These are phyloP conservation scores for Dascyllus trimaculatus DNA, from an alignment of 2,113 vertebrate genomes.

Conservation along the genomic window DNA sequence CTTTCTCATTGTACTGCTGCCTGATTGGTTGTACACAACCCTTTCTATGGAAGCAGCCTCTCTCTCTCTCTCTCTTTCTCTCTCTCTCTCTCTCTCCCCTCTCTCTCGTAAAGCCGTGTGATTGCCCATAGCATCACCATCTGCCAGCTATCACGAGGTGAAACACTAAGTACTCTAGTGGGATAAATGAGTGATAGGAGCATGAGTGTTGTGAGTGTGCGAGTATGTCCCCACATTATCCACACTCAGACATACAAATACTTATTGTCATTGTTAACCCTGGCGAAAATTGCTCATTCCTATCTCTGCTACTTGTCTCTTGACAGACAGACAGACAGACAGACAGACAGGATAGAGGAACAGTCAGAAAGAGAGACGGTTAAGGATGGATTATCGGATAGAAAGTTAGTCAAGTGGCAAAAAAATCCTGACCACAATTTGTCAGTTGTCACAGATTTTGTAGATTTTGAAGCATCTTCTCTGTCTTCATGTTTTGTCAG, in stretches of 20 bases:
- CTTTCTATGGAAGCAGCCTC: neutral
- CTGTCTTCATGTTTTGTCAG: too few relatives aligned
- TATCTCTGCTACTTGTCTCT: too few relatives aligned
- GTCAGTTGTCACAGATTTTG: too few relatives aligned
- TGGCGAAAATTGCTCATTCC: conserved; percentile 55
- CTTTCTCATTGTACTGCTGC: neutral
- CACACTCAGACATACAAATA: conserved; percentile 1
- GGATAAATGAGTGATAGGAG: conserved; percentile 68
- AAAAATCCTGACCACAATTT: too few relatives aligned
- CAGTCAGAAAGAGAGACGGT: too few relatives aligned
- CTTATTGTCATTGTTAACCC: conserved; percentile 32
- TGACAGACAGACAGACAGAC: too few relatives aligned
- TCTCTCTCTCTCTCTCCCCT: conserved; percentile 56
- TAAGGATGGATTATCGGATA: too few relatives aligned
- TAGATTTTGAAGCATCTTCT: too few relatives aligned
- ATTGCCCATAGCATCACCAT: conserved; percentile 84
- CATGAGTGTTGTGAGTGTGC: conserved; percentile 35
- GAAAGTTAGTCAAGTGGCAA: too few relatives aligned
- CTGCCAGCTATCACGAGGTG: conserved; percentile 77
- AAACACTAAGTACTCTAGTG: conserved; percentile 78
- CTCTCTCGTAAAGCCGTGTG: conserved; percentile 80
- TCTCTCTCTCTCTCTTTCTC: conserved; percentile 61
- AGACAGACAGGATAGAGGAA: too few relatives aligned
- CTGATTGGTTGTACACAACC: neutral
- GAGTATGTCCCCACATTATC: conserved; percentile 16